These are phyloP conservation scores for Trilocha varians DNA, from an alignment of 2,888 invertebrate genomes.

Conservation along the genomic window DNA sequence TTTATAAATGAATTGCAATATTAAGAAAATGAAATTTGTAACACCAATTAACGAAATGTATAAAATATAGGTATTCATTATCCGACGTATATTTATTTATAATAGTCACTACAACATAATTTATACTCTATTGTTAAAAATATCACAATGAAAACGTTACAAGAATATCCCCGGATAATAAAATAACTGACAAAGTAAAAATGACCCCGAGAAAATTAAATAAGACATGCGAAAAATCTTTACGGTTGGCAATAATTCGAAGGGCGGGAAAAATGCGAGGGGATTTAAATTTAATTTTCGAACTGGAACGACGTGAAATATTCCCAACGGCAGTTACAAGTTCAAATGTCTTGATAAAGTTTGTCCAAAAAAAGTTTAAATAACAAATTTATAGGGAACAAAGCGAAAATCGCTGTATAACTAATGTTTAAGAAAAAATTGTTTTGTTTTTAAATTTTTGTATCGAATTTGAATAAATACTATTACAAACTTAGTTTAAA, in stretches of 20 bases:
- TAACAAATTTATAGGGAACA: slow-evolving; percentile 17
- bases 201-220: slow-evolving; percentile 50
- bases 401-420: neutral
- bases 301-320: slow-evolving; percentile 62
- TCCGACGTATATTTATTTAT: too few relatives aligned
- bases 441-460: too few relatives aligned
- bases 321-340: slow-evolving; percentile 54
- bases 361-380: slow-evolving; percentile 24
- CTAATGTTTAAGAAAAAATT: too few relatives aligned
- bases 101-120: too few relatives aligned
- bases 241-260: slow-evolving; percentile 54
- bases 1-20: too few relatives aligned
- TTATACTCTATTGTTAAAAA: too few relatives aligned
- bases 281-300: slow-evolving; percentile 72
- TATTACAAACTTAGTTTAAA: too few relatives aligned
- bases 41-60: too few relatives aligned
- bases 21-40: too few relatives aligned
- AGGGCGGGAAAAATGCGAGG: slow-evolving; percentile 65
- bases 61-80: too few relatives aligned
- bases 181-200: slow-evolving; percentile 13
- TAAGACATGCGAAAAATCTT: slow-evolving; percentile 44
- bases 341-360: slow-evolving; percentile 48
- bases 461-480: too few relatives aligned
- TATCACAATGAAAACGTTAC: too few relatives aligned
- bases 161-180: neutral